These are phyloP conservation scores for Ibidorhyncha struthersii DNA, from an alignment of 2,113 vertebrate genomes.

Conservation along the genomic window DNA sequence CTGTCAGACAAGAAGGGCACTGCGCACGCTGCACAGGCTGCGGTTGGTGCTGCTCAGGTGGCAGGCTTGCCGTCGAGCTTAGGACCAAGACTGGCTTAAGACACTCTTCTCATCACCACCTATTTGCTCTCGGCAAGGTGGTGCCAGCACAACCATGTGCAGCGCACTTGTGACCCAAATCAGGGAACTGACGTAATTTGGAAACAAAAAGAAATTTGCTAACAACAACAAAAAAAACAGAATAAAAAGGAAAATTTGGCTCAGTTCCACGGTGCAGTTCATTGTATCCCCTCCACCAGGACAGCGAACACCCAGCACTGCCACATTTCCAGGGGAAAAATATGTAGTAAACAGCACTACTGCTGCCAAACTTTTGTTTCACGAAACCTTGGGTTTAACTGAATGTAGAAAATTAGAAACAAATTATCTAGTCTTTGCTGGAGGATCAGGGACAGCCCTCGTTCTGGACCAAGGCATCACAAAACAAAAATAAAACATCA, in stretches of 20 bases:
- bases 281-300: neutral
- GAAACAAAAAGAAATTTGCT: neutral
- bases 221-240: neutral
- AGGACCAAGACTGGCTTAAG: neutral
- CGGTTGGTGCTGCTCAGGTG: neutral
- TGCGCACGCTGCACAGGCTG: rapidly evolving
- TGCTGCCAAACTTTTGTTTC: neutral
- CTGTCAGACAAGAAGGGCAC: neutral
- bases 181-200: neutral
- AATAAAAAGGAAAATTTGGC: neutral
- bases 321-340: neutral
- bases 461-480: neutral
- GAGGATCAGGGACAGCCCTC: neutral
- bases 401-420: neutral
- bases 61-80: rapidly evolving
- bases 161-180: rapidly evolving
- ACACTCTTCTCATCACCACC: neutral
- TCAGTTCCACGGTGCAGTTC: neutral
- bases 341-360: rapidly evolving
- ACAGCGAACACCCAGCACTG: rapidly evolving
- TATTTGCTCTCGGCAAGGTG: neutral
- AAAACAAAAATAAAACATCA: neutral
- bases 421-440: neutral
- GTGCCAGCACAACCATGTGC: neutral
- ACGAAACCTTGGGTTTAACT: neutral